Evolutionary conservation across 2,888 invertebrate genomes (phyloP), one percentile per base, ranked within the genome.

Genomic region (Gonocerus acuteangulatus): DNA sequence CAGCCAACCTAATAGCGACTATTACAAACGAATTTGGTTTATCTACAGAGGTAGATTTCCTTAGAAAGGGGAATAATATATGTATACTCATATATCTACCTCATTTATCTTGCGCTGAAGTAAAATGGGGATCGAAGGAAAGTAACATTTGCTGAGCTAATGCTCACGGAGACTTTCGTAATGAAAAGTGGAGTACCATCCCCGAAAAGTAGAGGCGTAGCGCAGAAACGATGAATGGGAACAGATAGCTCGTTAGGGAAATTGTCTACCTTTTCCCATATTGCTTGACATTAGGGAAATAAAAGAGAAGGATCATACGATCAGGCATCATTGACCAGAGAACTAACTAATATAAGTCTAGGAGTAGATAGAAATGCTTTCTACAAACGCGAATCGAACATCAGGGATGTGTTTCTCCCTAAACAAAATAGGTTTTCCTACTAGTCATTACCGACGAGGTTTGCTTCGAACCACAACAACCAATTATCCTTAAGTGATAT

Each of bases 21-120:
- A 60, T 62, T 62, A 62, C 60, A 27, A 27, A 27, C 27, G 48
- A 62, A 60, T 62, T 59, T 54, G 62, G 60, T 60, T 62, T 62
- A 62, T 60, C 60, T 54, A n/a, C n/a, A n/a, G n/a, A 60, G 62
- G 62, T 60, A 48, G 42, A 52, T 59, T 62, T 62, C 62, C 62
- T 62, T 62, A 62, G 62, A 48, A 62, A 62, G 59, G 34, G 27
- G 36, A 60, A 45, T 23, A 52, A 44, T 52, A 44, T 42, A 60
- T 45, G 60, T 51, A 48, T 52, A n/a, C n/a, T n/a, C 32, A 32
- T 51, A 52, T 60, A 52, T 62, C 57, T 58, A 48, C 42, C 21
- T 57, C 56, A 62, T 62, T 62, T 57, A 49, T 62, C 62, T 56
- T 54, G 27, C 49, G 45, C 48, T 47, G 42, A 34, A n/a, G 39